Evolutionary conservation across 1,140 invertebrate species (phyloP).

Genomic region (Hetaerina americana): DNA sequence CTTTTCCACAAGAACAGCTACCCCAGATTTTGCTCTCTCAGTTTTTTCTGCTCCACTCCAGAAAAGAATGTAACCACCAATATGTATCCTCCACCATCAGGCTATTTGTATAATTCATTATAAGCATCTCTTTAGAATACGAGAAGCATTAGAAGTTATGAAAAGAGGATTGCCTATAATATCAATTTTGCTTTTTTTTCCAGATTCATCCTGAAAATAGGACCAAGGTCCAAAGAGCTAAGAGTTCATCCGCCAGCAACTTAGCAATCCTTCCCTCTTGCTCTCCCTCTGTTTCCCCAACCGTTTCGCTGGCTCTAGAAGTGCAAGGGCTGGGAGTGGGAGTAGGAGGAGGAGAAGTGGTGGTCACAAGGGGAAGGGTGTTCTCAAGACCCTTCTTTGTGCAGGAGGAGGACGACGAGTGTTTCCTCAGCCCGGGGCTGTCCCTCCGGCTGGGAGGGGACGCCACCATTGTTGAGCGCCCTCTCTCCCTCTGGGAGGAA

Average conservation of each 20-base stretch:
- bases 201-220: constrained; percentile 1
- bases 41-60: no score
- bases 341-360: not conserved
- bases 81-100: no score
- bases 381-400: not conserved
- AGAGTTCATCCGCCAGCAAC: not conserved
- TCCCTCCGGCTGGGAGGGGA: not conserved
- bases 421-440: not conserved
- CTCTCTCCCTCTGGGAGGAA: not conserved
- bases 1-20: no score
- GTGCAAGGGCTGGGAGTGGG: not conserved
- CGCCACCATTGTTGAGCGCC: not conserved
- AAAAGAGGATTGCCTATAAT: no score
- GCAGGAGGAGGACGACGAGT: not conserved
- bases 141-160: no score
- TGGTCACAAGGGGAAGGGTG: not conserved
- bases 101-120: no score
- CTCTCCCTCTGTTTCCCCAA: no score
- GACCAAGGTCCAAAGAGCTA: not conserved
- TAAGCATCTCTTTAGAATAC: no score
- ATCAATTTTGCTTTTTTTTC: not conserved
- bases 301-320: not conserved
- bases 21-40: no score
- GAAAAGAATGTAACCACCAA: no score
- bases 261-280: no score